Percentiles rank a stretch among this genome's conserved stretches.
Evolutionary conservation across 2,888 invertebrate species (phyloP).

Genomic region (Drosophila nigricruria): DNA sequence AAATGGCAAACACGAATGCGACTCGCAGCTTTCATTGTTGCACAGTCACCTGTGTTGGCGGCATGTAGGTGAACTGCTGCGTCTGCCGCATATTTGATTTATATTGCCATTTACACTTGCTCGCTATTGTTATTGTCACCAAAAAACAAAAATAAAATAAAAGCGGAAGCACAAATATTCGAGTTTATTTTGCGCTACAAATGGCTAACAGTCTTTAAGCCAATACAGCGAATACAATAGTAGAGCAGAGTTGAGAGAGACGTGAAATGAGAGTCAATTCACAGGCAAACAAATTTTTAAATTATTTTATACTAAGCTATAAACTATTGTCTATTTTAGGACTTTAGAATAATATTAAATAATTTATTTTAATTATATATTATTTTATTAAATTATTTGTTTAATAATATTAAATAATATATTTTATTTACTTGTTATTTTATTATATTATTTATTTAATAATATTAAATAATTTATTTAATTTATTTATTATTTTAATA

Average conservation of each 20-base stretch:
- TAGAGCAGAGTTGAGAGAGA: neutral
- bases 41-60: slow-evolving; percentile 43
- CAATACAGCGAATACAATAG: slow-evolving; percentile 8
- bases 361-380: neutral
- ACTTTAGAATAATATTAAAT: neutral
- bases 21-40: slow-evolving; percentile 39
- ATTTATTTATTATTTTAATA: no score
- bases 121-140: slow-evolving; percentile 61
- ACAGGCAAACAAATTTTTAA: neutral
- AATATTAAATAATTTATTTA: neutral
- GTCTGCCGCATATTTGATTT: slow-evolving; percentile 73
- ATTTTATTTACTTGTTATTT: neutral
- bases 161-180: slow-evolving; percentile 31
- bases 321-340: neutral
- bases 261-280: no score
- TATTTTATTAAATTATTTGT: no score
- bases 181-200: slow-evolving; percentile 39
- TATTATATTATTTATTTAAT: neutral
- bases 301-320: neutral
- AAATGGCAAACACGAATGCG: slow-evolving; percentile 77
- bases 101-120: slow-evolving; percentile 72
- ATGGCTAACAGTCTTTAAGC: slow-evolving; percentile 23
- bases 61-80: slow-evolving; percentile 54
- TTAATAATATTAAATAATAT: no score
- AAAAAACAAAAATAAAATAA: slow-evolving; percentile 13